A percentile compares a stretch with the other conserved stretches of the same genome.
Conservation (phyloP, 2,113 vertebrate species). For the Cricetomys ansorgei region DNA sequence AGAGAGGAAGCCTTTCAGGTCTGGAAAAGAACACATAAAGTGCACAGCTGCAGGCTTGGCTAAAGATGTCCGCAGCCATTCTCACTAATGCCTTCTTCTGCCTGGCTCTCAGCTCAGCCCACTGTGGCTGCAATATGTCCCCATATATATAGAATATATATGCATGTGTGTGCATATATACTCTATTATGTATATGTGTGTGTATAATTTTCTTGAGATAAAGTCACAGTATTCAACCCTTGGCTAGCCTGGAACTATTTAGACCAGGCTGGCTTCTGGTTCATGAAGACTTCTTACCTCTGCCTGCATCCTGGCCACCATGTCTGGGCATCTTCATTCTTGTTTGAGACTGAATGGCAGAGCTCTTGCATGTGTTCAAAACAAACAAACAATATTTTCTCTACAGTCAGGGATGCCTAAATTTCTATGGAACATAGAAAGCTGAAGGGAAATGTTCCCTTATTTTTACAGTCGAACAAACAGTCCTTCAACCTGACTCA, state of each 20-base stretch:
- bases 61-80: neutral
- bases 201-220: neutral
- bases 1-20: constrained; percentile 35
- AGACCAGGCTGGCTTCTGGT: neutral
- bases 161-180: neutral
- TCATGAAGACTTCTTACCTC: neutral
- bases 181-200: neutral
- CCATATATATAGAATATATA: no score
- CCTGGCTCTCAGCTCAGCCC: neutral
- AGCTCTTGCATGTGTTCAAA: neutral
- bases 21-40: constrained; percentile 22
- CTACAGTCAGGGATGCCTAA: neutral
- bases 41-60: no score
- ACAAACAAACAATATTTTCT: neutral
- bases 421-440: neutral
- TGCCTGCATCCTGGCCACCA: neutral
- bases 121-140: no score
- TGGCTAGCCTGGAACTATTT: neutral
- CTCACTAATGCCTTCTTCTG: neutral
- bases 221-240: neutral
- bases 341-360: no score
- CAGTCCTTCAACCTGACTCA: neutral
- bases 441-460: neutral
- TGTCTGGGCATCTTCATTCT: neutral
- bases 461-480: neutral